Conservation (phyloP, 2,797 vertebrate species). For the Anguilla marmorata region DNA sequence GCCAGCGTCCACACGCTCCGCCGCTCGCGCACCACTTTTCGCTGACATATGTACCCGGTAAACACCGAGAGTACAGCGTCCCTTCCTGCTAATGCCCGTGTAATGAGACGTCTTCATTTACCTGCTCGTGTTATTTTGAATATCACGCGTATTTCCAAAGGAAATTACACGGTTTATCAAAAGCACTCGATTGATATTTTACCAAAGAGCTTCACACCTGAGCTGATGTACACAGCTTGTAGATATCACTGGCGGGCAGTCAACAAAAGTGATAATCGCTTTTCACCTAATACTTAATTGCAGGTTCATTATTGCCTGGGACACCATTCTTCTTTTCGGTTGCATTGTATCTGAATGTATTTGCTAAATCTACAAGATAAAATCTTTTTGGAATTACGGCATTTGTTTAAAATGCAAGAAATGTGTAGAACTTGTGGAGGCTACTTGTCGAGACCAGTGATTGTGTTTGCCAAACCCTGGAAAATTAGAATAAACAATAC, state of each 20-base stretch:
- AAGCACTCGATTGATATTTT: neutral
- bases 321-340: constrained; percentile 12
- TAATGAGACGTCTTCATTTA: constrained; percentile 43
- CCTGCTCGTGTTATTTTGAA: constrained; percentile 19
- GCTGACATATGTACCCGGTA: constrained; percentile 17
- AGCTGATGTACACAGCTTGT: neutral
- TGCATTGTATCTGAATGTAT: neutral
- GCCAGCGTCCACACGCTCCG: constrained; percentile 12
- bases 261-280: neutral
- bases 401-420: neutral
- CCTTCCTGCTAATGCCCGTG: constrained; percentile 25
- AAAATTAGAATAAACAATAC: neutral
- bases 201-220: constrained; percentile 13
- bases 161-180: neutral
- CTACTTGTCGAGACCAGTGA: neutral
- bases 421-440: neutral
- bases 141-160: constrained; percentile 36
- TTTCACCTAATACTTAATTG: constrained; percentile 12
- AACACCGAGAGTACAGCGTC: constrained; percentile 45
- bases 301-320: constrained; percentile 19
- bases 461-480: neutral
- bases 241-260: neutral
- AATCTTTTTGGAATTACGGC: neutral
- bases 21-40: constrained; percentile 18
- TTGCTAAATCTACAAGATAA: neutral